Percentiles rank a stretch among this genome's conserved stretches.
These are phyloP conservation scores for Heliornis fulica DNA, from an alignment of 2,113 vertebrate genomes.

Conservation along the genomic window DNA sequence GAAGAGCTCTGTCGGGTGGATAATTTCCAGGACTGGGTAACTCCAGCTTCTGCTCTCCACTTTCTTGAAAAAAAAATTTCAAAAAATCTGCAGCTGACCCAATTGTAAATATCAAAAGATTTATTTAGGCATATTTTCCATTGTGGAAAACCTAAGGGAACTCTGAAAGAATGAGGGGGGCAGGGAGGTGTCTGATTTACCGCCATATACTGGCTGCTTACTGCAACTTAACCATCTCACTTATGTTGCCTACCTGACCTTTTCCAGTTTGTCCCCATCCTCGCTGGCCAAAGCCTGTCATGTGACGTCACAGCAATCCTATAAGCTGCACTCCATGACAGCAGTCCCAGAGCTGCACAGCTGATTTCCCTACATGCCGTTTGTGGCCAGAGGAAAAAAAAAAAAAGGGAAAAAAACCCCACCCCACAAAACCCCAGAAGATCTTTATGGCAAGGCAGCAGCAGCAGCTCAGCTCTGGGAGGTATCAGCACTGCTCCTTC, in stretches of 20 bases:
- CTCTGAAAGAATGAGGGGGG: too few species aligned
- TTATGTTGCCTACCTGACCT: neutral
- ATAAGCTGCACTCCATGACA: neutral
- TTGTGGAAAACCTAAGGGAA: neutral
- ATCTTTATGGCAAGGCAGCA: neutral
- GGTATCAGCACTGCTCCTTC: neutral
- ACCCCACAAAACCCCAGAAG: too few species aligned
- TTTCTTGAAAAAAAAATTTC: neutral
- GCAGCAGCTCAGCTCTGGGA: neutral
- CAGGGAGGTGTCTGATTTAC: neutral
- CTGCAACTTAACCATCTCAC: neutral
- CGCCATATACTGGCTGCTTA: too few species aligned
- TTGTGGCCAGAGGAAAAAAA: neutral
- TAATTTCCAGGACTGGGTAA: neutral
- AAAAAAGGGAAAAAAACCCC: too few species aligned
- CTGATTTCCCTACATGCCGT: accelerated
- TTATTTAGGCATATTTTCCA: neutral
- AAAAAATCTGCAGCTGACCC: neutral
- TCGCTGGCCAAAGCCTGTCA: neutral
- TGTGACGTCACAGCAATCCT: too few species aligned
- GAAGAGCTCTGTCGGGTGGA: too few species aligned
- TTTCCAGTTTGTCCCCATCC: neutral
- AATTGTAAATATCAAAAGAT: neutral
- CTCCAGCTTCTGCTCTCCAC: neutral
- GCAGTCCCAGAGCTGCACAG: neutral